Evolutionary conservation across 2,888 invertebrate genomes (phyloP).

Genomic region (Amphiduros pacificus): DNA sequence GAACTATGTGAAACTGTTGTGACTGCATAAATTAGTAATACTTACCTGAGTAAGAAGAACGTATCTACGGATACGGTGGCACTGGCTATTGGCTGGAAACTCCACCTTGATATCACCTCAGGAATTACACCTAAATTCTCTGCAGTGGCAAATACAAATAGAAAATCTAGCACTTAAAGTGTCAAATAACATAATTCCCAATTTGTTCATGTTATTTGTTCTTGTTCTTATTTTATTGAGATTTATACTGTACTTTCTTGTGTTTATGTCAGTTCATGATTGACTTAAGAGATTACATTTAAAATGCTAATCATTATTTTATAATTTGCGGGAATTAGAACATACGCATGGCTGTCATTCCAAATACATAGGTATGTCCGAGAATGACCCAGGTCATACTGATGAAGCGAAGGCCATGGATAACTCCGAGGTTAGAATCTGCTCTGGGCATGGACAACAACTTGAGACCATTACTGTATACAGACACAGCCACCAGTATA

Average conservation of each 20-base stretch:
- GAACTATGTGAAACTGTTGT: too few relatives aligned
- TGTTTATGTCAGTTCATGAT: too few relatives aligned
- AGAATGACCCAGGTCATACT: slow-evolving; percentile 51
- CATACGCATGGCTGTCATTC: slow-evolving; percentile 8
- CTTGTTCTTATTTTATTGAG: too few relatives aligned
- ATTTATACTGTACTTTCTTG: too few relatives aligned
- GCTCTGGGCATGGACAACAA: neutral
- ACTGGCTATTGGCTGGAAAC: slow-evolving; percentile 46
- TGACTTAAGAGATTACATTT: too few relatives aligned
- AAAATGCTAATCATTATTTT: too few relatives aligned
- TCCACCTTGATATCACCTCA: slow-evolving; percentile 26
- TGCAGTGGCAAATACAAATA: too few relatives aligned
- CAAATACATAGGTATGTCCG: slow-evolving; percentile 47
- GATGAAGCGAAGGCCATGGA: slow-evolving; percentile 70
- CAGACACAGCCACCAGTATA: slow-evolving; percentile 6
- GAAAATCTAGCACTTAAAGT: too few relatives aligned
- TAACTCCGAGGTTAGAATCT: slow-evolving; percentile 4
- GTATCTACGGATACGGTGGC: slow-evolving; percentile 52
- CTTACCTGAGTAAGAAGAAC: slow-evolving; percentile 52
- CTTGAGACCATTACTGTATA: slow-evolving; percentile 19
- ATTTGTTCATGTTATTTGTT: too few relatives aligned
- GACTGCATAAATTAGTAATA: neutral
- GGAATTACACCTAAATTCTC: slow-evolving; percentile 23
- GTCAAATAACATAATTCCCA: too few relatives aligned
- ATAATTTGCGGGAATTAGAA: neutral